These are phyloP conservation scores for Panagrolaimus sp. DNA, from an alignment of 1,140 invertebrate genomes.

Conservation along the genomic window DNA sequence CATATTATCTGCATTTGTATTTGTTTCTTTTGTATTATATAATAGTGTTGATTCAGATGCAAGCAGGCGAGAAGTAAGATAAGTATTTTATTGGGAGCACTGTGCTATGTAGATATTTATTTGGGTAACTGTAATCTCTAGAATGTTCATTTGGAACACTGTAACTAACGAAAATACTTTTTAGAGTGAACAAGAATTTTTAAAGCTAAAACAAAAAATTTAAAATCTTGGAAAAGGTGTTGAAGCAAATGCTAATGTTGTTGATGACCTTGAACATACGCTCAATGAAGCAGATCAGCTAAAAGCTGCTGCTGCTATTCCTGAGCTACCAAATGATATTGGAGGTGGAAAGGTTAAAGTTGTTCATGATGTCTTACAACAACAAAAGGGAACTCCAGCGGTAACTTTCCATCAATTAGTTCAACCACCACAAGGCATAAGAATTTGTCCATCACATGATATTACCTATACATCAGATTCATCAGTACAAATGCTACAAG, in stretches of 20 bases:
- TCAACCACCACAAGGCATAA: conserved; percentile 15
- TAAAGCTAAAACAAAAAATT: conserved; percentile 13
- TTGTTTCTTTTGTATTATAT: conserved; percentile 4
- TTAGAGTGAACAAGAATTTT: conserved; percentile 13
- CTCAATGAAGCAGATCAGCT: not conserved
- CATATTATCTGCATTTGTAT: not conserved
- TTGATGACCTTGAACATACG: conserved; percentile 11
- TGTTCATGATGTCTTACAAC: conserved; percentile 23
- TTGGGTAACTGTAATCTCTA: too few species aligned
- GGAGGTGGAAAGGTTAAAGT: conserved; percentile 21
- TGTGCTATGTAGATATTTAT: too few species aligned
- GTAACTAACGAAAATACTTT: too few species aligned
- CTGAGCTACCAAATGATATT: not conserved
- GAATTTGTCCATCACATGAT: not conserved
- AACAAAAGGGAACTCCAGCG: conserved; percentile 3
- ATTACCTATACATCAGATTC: not conserved
- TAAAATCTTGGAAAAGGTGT: conserved; percentile 19
- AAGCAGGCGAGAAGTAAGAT: conserved; percentile 4
- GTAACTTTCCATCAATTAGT: conserved; percentile 8
- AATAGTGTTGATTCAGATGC: not conserved
- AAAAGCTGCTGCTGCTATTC: too few species aligned
- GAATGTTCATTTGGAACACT: too few species aligned
- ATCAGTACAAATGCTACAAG: conserved; percentile 71
- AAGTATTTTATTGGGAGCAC: too few species aligned
- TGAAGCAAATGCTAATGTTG: conserved; percentile 18